Evolutionary conservation across 2,113 vertebrate genomes (phyloP).

Genomic region (Leptosomus discolor): DNA sequence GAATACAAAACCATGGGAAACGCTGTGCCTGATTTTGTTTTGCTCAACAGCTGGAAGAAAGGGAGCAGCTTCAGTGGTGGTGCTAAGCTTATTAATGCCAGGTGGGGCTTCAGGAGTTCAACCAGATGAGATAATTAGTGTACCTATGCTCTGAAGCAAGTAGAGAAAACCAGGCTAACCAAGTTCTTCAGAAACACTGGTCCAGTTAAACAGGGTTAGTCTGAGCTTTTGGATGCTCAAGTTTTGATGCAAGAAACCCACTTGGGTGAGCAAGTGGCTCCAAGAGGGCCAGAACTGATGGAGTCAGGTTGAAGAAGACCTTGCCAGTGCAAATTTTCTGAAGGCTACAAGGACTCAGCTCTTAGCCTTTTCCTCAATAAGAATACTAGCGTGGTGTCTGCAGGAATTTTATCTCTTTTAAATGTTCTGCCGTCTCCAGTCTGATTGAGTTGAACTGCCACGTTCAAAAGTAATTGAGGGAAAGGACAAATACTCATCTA

Average conservation of each 20-base stretch:
- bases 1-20: background rate
- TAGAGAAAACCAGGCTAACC: background rate
- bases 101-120: background rate
- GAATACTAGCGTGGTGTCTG: background rate
- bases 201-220: background rate
- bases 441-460: background rate
- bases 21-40: background rate
- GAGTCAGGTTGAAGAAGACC: background rate
- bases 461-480: background rate
- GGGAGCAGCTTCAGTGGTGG: background rate
- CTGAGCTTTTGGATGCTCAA: background rate
- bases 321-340: background rate
- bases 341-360: background rate
- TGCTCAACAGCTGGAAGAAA: background rate
- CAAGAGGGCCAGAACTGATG: background rate
- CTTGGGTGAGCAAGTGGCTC: background rate
- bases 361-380: background rate
- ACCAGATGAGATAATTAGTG: background rate
- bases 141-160: background rate
- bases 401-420: background rate
- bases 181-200: background rate
- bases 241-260: background rate
- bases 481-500: background rate
- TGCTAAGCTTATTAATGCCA: background rate
- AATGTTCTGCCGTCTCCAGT: background rate